Evolutionary conservation across 2,797 vertebrate species (phyloP).

Genomic region (Molossus alvarezi): DNA sequence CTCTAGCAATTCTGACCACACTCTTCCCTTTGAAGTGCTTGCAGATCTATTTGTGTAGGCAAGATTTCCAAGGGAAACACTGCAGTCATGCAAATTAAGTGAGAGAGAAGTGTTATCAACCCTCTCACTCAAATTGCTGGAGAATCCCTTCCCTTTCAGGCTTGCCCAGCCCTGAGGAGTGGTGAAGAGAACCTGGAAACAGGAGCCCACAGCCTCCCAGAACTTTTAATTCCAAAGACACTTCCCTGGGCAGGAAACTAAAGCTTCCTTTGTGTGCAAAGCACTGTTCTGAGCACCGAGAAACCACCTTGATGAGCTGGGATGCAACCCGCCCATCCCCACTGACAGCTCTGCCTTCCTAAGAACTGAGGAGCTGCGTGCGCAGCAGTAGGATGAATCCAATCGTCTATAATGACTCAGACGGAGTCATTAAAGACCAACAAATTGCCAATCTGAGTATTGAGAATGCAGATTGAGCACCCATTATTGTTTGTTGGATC

Average conservation of each 20-base stretch:
- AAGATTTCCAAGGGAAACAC: constrained; percentile 78
- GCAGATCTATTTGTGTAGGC: constrained; percentile 79
- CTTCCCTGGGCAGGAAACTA: constrained; percentile 32
- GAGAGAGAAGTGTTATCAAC: constrained; percentile 73
- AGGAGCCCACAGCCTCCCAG: background rate
- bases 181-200: constrained; percentile 69
- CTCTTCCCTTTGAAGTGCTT: constrained; percentile 81
- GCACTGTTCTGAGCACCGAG: constrained; percentile 24
- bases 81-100: constrained; percentile 75
- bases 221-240: constrained; percentile 61
- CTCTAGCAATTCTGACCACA: constrained; percentile 83
- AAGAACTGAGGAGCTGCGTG: constrained; percentile 58
- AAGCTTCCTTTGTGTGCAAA: constrained; percentile 60
- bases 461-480: constrained; percentile 54
- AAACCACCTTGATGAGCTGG: constrained; percentile 19
- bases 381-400: constrained; percentile 39
- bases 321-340: background rate
- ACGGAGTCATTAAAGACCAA: constrained; percentile 61
- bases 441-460: constrained; percentile 72
- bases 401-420: constrained; percentile 29
- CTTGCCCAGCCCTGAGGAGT: background rate
- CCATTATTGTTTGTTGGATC: constrained; percentile 16
- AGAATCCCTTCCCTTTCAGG: constrained; percentile 52
- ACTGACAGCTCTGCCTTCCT: background rate
- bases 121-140: constrained; percentile 47